Evolutionary conservation across 2,797 vertebrate species (phyloP).

Genomic region (Onychomys arenicola): DNA sequence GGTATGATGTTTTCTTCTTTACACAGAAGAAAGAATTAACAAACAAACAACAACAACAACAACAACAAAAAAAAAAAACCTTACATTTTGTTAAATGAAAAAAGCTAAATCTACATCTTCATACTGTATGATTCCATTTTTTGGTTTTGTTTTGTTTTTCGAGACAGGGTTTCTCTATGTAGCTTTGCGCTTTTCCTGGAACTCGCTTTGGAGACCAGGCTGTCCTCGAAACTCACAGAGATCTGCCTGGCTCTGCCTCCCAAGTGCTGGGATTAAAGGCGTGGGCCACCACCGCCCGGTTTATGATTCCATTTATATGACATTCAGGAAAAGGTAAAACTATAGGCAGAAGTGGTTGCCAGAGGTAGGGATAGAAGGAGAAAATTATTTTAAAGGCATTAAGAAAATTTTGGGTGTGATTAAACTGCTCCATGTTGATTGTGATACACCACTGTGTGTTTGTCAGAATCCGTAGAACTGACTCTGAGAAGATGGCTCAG

Average conservation of each 20-base stretch:
- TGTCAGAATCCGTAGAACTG: constrained; percentile 16
- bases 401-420: neutral
- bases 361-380: neutral
- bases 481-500: neutral
- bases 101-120: neutral
- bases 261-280: too few species aligned
- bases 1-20: constrained; percentile 45
- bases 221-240: too few species aligned
- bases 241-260: too few species aligned
- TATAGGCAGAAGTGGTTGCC: neutral
- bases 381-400: neutral
- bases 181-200: too few species aligned
- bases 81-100: constrained; percentile 27
- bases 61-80: too few species aligned
- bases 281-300: too few species aligned
- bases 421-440: constrained; percentile 11
- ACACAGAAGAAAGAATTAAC: constrained; percentile 43
- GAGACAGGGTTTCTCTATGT: too few species aligned
- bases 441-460: neutral
- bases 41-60: too few species aligned
- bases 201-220: too few species aligned
- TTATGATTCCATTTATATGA: constrained; percentile 53
- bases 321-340: constrained; percentile 47
- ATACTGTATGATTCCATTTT: constrained; percentile 36
- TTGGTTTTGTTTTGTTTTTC: too few species aligned